Conservation (phyloP, 1,140 invertebrate genomes). For the Drosophila equinoxialis region DNA sequence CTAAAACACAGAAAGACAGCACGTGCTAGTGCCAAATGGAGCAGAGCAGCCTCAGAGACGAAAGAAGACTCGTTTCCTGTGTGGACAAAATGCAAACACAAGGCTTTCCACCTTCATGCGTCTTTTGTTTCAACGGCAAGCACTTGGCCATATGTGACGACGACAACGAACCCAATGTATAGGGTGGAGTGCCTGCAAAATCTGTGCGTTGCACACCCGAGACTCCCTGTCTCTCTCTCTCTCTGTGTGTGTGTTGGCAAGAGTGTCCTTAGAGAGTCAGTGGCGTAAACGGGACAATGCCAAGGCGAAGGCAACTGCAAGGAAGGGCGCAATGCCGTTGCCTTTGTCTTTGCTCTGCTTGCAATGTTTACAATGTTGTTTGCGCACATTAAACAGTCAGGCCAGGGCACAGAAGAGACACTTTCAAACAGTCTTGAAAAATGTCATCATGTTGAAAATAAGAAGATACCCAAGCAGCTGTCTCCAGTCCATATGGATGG, state of each 20-base stretch:
- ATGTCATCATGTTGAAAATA: not conserved
- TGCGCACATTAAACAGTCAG: constrained; percentile 67
- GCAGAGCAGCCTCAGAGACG: constrained; percentile 39
- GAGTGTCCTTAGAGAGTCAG: constrained; percentile 71
- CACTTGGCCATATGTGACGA: constrained; percentile 42
- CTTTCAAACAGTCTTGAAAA: not conserved
- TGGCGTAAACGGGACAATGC: constrained; percentile 75
- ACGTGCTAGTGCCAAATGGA: constrained; percentile 64
- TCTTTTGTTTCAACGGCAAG: constrained; percentile 44
- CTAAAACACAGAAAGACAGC: constrained; percentile 34
- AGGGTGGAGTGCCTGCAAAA: constrained; percentile 30
- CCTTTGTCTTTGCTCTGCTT: constrained; percentile 18
- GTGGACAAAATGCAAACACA: constrained; percentile 16
- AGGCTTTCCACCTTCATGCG: constrained; percentile 54
- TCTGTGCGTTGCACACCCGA: constrained; percentile 34
- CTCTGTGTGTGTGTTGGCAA: constrained; percentile 9
- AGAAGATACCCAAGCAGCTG: not conserved
- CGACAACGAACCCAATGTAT: constrained; percentile 1
- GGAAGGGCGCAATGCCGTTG: not conserved
- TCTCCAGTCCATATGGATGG: not conserved
- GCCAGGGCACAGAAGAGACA: not conserved
- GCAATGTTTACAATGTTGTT: constrained; percentile 58
- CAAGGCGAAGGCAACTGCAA: constrained; percentile 34
- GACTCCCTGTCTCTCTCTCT: not conserved
- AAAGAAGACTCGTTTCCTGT: constrained; percentile 38